These are phyloP conservation scores for Spodoptera picta DNA, from an alignment of 2,888 invertebrate species.

Conservation along the genomic window DNA sequence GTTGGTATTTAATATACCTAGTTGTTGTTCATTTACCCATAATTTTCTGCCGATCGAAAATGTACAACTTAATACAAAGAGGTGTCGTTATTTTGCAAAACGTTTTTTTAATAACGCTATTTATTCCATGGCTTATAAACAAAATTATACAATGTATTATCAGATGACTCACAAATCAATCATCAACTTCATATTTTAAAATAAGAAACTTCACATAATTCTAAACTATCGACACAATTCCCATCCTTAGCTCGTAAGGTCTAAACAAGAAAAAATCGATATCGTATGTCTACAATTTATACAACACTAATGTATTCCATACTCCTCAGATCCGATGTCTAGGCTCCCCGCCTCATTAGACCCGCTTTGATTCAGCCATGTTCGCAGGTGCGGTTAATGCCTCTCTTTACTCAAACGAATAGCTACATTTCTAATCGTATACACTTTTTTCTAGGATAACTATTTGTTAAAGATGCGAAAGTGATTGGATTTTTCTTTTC, in stretches of 20 bases:
- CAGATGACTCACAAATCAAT: no score
- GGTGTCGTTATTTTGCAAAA: no score
- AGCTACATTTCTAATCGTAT: conserved; percentile 62
- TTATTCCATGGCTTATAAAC: no score
- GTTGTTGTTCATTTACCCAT: no score
- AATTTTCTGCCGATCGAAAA: no score
- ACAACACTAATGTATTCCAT: conserved; percentile 59
- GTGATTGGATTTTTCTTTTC: not conserved
- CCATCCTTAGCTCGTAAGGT: not conserved
- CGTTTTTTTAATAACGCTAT: no score
- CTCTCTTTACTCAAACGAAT: conserved; percentile 59
- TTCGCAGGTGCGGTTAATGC: conserved; percentile 72
- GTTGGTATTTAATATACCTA: no score
- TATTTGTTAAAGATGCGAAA: conserved; percentile 13
- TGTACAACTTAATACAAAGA: no score
- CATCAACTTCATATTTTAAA: no score
- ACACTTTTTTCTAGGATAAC: conserved; percentile 35
- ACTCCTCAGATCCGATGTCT: conserved; percentile 68
- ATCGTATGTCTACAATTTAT: conserved; percentile 1
- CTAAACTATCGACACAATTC: not conserved
- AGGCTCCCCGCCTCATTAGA: conserved; percentile 75
- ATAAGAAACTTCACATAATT: no score
- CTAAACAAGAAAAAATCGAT: not conserved
- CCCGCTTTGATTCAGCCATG: conserved; percentile 72
- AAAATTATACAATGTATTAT: no score